Base-by-base conservation (phyloP, 2,797 vertebrate genomes). In the Sternotherus odoratus region DNA sequence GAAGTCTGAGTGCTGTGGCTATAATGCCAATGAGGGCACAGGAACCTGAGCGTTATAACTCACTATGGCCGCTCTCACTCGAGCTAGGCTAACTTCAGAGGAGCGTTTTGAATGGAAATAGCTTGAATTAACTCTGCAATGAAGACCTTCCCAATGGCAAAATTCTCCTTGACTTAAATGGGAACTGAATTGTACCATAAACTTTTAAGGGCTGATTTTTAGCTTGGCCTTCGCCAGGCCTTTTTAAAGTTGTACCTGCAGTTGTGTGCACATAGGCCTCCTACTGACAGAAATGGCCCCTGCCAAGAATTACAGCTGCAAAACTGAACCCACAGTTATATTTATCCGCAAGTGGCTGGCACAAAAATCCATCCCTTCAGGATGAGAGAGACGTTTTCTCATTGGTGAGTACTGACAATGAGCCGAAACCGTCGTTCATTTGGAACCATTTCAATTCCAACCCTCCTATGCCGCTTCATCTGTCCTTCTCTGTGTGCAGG, bases 91-190 rank as follows among this genome's bases (percentile, higher is more conserved):
- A 72, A 12, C 39, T 13, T 13, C 23, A 26, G 36, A 72, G 69
- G 69, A 72, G 21, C 2, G 3, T 46, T 15, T 46, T 39, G 23
- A 74, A 12, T 33, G 26, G 0, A 0, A 0, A 0, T 28, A 16
- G 11, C 66, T 87, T 36, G 53, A 82, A 51, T 51, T 7, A 56
- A 50, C 21, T 4, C 2, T 3, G 10, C 17, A 12, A 6, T n/a
- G 48, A 77, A 74, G 48, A 50, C 48, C 17, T 16, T 33, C 39
- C 77, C 9, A 3, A 23, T 19, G 66, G n/a, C n/a, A 48, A 2
- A 81, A 54, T 51, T 79, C 12, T 11, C 49, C 48, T 19, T 83
- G 28, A 36, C 2, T 50, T 77, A 50, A 50, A 17, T 51, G 46
- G 28, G 57, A 63, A 19, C 56, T 80, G 53, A 33, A 50, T 50